Percentiles rank a stretch among this genome's conserved stretches.
Conservation (phyloP, 2,888 invertebrate species). For the Calameuta idolon region DNA sequence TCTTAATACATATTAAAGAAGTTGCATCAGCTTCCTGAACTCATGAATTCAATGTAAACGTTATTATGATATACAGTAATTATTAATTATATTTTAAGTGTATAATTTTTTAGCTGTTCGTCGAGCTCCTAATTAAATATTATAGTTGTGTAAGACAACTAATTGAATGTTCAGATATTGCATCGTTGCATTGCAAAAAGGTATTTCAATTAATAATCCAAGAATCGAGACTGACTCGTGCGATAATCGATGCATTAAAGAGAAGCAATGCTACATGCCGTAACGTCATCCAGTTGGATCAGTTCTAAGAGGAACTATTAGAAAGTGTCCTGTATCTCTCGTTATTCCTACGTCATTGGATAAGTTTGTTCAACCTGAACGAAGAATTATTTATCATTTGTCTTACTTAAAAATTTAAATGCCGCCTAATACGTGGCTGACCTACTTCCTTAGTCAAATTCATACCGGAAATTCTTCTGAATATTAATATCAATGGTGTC, state of each 20-base stretch:
- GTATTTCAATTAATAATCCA: not conserved
- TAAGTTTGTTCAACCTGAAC: conserved; percentile 9
- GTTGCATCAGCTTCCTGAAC: not conserved
- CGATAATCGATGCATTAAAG: not conserved
- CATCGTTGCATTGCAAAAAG: not conserved
- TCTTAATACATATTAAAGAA: not conserved
- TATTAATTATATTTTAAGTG: not conserved
- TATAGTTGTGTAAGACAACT: no score
- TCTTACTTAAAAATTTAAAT: not conserved
- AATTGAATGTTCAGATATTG: not conserved
- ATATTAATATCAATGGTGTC: not conserved
- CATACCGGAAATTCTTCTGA: not conserved
- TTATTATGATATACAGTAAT: not conserved
- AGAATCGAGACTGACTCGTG: not conserved
- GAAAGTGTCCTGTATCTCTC: conserved; percentile 3
- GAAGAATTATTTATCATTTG: not conserved
- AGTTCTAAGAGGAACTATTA: not conserved
- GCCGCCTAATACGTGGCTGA: not conserved
- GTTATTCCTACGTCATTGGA: conserved; percentile 6
- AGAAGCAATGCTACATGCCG: not conserved
- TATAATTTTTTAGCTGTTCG: not conserved
- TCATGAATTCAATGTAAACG: not conserved
- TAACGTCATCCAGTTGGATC: not conserved
- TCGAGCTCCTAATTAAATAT: no score
- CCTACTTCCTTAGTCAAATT: not conserved